Evolutionary conservation across 2,888 invertebrate genomes (phyloP).

Genomic region (Tubulanus polymorphus): DNA sequence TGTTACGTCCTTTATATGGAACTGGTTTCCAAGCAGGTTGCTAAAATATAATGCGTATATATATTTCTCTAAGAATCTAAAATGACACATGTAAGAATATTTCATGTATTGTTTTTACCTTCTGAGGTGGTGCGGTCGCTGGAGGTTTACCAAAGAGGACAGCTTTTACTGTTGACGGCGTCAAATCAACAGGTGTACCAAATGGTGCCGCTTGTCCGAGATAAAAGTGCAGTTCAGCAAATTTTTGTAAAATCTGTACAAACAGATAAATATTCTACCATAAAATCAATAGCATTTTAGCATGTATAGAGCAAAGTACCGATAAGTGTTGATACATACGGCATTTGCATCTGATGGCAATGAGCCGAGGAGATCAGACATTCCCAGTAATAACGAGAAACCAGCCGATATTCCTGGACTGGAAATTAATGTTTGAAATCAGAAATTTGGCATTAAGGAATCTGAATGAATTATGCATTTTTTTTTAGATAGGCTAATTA

Average conservation of each 20-base stretch:
- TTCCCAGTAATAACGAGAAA: constrained; percentile 32
- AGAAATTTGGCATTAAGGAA: no score
- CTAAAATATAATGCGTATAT: constrained; percentile 25
- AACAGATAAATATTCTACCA: background rate
- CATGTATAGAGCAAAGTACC: background rate
- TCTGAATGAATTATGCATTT: no score
- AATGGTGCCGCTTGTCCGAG: constrained; percentile 42
- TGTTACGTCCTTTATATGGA: constrained; percentile 33
- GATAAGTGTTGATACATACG: background rate
- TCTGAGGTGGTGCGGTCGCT: constrained; percentile 29
- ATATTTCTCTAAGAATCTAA: no score
- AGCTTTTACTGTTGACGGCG: constrained; percentile 29
- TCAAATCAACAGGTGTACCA: constrained; percentile 33
- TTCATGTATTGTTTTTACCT: constrained; percentile 27
- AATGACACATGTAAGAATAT: no score
- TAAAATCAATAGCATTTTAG: background rate
- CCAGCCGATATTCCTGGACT: constrained; percentile 38
- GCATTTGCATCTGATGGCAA: constrained; percentile 24
- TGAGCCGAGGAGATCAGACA: constrained; percentile 32
- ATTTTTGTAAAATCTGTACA: constrained; percentile 8
- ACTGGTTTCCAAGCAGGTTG: constrained; percentile 45
- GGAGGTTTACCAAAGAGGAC: constrained; percentile 30
- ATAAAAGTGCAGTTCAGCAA: constrained; percentile 29
- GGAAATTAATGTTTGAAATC: no score
- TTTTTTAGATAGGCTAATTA: no score